Evolutionary conservation across 2,888 invertebrate species (phyloP).

Genomic region (Tetanocera ferruginea): DNA sequence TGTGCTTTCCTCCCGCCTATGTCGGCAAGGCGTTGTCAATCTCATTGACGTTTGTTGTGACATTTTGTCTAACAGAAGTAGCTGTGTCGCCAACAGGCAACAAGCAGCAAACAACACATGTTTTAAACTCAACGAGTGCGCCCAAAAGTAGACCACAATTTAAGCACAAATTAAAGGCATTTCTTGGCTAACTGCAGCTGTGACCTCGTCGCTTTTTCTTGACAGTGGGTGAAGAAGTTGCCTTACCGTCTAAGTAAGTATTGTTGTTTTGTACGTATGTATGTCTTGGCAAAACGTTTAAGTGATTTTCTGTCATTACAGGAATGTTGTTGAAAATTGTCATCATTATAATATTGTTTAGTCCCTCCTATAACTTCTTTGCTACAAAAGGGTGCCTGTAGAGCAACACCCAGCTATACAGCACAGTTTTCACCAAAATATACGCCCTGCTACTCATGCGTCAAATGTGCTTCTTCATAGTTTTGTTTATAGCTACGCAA

Average conservation of each 20-base stretch:
- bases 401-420: too few relatives aligned
- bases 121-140: not conserved
- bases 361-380: not conserved
- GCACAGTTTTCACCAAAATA: too few relatives aligned
- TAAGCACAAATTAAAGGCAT: constrained; percentile 1
- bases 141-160: not conserved
- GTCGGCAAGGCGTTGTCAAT: not conserved
- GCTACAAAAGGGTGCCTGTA: not conserved
- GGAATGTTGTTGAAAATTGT: constrained; percentile 14
- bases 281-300: not conserved
- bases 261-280: not conserved
- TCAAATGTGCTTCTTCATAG: not conserved
- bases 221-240: not conserved
- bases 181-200: not conserved
- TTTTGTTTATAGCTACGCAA: not conserved
- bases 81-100: constrained; percentile 4
- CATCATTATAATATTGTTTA: not conserved
- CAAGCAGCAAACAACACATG: constrained; percentile 28
- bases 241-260: not conserved
- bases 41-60: constrained; percentile 10
- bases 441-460: not conserved
- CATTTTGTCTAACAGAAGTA: not conserved
- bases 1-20: not conserved
- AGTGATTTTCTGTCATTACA: constrained; percentile 26
- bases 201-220: not conserved